A percentile compares a stretch with the other conserved stretches of the same genome.
Conservation (phyloP, 2,113 vertebrate species). For the Microcebus jonahi region DNA sequence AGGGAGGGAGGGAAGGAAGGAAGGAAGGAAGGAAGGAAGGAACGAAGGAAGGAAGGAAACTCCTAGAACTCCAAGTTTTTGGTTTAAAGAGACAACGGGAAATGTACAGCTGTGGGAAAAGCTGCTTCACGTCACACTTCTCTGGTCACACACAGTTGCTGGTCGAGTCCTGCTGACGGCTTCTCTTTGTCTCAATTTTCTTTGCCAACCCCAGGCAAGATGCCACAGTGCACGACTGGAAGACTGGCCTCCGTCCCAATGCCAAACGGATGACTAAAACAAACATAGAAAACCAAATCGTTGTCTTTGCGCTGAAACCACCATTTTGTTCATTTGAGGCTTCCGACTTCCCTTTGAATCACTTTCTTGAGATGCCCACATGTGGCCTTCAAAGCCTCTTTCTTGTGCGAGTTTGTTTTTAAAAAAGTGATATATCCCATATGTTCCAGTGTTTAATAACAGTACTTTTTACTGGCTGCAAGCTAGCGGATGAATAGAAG, state of each 20-base stretch:
- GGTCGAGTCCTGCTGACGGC: not conserved
- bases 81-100: not conserved
- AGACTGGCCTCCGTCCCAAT: not conserved
- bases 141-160: not conserved
- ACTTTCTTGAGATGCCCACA: constrained; percentile 42
- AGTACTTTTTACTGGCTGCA: not conserved
- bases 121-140: not conserved
- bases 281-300: constrained; percentile 1
- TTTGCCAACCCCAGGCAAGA: not conserved
- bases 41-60: not conserved
- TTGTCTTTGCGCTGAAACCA: constrained; percentile 12
- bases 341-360: constrained; percentile 47
- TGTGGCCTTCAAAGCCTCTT: constrained; percentile 41
- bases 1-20: not conserved
- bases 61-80: not conserved
- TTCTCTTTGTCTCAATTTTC: not conserved
- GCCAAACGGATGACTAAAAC: constrained; percentile 17
- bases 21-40: not conserved
- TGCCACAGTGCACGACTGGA: not conserved
- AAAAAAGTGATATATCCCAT: constrained; percentile 7
- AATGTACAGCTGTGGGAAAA: not conserved
- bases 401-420: not conserved
- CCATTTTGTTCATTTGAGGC: constrained; percentile 22
- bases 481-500: not conserved
- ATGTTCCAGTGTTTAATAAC: constrained; percentile 35